Evolutionary conservation across 2,797 vertebrate genomes (phyloP).

Genomic region (Tinamus major): DNA sequence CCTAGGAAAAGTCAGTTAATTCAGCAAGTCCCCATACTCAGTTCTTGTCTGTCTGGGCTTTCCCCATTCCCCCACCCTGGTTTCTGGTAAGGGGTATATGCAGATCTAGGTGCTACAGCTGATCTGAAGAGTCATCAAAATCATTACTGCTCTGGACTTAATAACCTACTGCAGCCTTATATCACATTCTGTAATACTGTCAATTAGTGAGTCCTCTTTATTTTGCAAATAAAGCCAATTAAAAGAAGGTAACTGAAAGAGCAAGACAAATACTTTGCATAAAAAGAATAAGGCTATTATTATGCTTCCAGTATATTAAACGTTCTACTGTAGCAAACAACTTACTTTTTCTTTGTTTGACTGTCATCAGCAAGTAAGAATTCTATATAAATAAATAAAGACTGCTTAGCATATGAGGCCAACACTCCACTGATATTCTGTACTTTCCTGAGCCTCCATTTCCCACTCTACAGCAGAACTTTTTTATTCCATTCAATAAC

Average conservation of each 20-base stretch:
- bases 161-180: background rate
- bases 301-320: slow-evolving; percentile 52
- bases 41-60: background rate
- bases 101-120: background rate
- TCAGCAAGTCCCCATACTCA: background rate
- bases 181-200: background rate
- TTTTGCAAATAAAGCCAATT: slow-evolving; percentile 41
- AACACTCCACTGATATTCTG: slow-evolving; percentile 16
- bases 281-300: slow-evolving; percentile 16
- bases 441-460: background rate
- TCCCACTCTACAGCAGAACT: background rate
- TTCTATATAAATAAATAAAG: slow-evolving; percentile 19
- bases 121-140: slow-evolving; percentile 37
- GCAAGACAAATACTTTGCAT: slow-evolving; percentile 1
- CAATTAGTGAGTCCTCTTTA: background rate
- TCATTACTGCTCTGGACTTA: slow-evolving; percentile 8
- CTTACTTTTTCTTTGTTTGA: slow-evolving; percentile 71
- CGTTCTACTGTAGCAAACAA: slow-evolving; percentile 69
- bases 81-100: background rate
- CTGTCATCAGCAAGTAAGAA: slow-evolving; percentile 60
- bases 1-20: background rate
- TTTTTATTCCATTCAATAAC: background rate
- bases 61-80: background rate
- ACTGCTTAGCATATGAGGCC: background rate
- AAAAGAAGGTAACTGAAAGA: slow-evolving; percentile 37